Evolutionary conservation across 2,113 vertebrate species (phyloP).

Genomic region (Pelodiscus sinensis): DNA sequence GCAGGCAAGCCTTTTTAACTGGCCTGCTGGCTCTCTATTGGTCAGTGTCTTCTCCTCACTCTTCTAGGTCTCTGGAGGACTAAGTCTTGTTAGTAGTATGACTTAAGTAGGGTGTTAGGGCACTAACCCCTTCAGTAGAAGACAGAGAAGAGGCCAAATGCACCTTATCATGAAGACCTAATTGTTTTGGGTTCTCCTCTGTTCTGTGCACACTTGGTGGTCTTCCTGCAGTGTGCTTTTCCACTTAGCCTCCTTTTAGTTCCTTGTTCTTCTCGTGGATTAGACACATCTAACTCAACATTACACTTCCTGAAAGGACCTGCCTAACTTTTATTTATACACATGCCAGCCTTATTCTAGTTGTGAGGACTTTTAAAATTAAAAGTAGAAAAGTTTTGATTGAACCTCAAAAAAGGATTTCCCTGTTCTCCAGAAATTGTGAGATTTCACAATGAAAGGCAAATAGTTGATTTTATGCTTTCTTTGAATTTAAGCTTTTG

Average conservation of each 20-base stretch:
- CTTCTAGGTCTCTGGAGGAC: too few relatives aligned
- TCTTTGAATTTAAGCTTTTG: neutral
- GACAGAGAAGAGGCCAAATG: too few relatives aligned
- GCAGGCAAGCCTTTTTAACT: too few relatives aligned
- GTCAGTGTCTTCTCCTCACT: too few relatives aligned
- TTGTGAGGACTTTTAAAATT: neutral
- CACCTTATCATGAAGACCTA: too few relatives aligned
- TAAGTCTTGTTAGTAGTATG: too few relatives aligned
- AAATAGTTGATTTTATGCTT: neutral
- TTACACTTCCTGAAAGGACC: neutral
- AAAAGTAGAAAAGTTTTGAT: neutral
- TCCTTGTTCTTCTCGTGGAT: neutral
- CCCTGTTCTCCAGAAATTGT: neutral
- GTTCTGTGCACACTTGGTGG: neutral
- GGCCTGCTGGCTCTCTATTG: too few relatives aligned
- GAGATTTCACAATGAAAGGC: neutral
- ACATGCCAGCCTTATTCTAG: neutral
- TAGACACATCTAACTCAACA: neutral
- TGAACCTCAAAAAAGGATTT: neutral
- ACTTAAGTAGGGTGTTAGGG: too few relatives aligned
- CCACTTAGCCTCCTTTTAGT: neutral
- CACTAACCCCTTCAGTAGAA: too few relatives aligned
- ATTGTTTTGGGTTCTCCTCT: neutral
- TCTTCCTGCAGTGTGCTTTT: neutral
- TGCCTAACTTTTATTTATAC: neutral